Conservation (phyloP, 2,797 vertebrate genomes). For the Fringilla coelebs region DNA sequence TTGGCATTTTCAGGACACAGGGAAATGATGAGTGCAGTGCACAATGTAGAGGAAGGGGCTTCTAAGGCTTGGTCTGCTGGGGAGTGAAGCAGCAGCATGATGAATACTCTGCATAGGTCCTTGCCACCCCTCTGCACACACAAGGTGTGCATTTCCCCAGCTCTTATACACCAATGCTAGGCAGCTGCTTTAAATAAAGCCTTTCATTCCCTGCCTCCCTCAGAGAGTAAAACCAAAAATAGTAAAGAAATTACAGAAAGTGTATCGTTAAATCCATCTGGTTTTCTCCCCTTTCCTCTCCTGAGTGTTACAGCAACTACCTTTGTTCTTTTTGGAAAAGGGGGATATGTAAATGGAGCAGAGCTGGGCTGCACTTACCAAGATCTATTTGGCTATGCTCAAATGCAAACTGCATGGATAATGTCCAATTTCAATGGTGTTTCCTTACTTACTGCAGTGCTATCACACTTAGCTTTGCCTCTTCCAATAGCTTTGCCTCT, state of each 20-base stretch:
- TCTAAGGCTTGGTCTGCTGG: background rate
- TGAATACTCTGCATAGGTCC: background rate
- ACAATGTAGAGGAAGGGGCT: background rate
- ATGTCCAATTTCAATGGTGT: background rate
- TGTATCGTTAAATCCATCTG: background rate
- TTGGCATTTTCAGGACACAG: background rate
- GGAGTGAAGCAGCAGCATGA: background rate
- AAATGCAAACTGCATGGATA: background rate
- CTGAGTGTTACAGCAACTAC: background rate
- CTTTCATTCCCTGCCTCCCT: background rate
- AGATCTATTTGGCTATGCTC: background rate
- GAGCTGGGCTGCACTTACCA: background rate
- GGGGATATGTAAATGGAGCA: background rate
- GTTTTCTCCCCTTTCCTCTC: background rate
- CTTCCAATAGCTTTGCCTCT: background rate
- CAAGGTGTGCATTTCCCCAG: background rate
- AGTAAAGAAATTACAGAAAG: background rate
- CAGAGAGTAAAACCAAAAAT: background rate
- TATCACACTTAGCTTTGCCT: background rate
- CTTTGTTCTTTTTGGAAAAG: background rate
- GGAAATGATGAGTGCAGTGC: background rate
- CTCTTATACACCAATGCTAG: background rate
- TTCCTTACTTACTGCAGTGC: background rate
- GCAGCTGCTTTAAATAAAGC: constrained; percentile 4
- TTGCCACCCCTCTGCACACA: background rate